Evolutionary conservation across 1,140 invertebrate genomes (phyloP), one percentile per base, ranked within the genome.

Genomic region (Philotrypesis tridentata): DNA sequence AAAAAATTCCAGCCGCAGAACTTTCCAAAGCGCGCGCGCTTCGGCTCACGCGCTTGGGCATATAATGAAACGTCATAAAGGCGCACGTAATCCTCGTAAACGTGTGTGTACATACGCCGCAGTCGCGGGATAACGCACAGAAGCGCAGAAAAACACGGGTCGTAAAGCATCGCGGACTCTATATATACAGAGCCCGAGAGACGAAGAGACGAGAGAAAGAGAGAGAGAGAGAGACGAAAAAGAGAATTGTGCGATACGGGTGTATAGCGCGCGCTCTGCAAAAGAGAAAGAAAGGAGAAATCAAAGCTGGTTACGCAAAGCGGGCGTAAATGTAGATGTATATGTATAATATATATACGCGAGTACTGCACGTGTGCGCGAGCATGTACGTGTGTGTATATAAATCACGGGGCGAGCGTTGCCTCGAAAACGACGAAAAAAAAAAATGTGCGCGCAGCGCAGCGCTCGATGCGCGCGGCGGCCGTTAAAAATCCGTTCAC

Each of bases 221-320:
- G 37, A 40, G 37, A 40, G 37, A 40, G 8, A 40, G 37, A 40
- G 37, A 37, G 37, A 11, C 37, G 5, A 48, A 48, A 48, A 48
- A 48, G 43, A 48, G 43, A 14, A 48, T 48, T 17, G 43, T 48
- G 14, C 14, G 14, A 40, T 40, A 40, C 43, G 4, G 14, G 14
- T 17, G 17, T 3, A 48, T 48, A 48, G 43, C n/a, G 9, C 17
- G 7, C 61, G 25, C 23, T 17, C 61, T 17, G 61, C 23, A 65
- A 65, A 63, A 29, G 61, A 65, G 61, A 65, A 65, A 65, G 61
- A 65, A 65, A 65, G 61, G 61, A 65, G 61, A 65, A 65, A 65
- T 65, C 61, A 65, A 65, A 25, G 61, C 25, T 65, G 61, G 25
- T 65, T 65, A 65, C 25, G 61, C 61, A 65, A 65, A 65, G 61